phyloP scores from a whole-genome alignment of 37 sponge, comb jelly and placozoan species.

The Ephydatia muelleri region DNA sequence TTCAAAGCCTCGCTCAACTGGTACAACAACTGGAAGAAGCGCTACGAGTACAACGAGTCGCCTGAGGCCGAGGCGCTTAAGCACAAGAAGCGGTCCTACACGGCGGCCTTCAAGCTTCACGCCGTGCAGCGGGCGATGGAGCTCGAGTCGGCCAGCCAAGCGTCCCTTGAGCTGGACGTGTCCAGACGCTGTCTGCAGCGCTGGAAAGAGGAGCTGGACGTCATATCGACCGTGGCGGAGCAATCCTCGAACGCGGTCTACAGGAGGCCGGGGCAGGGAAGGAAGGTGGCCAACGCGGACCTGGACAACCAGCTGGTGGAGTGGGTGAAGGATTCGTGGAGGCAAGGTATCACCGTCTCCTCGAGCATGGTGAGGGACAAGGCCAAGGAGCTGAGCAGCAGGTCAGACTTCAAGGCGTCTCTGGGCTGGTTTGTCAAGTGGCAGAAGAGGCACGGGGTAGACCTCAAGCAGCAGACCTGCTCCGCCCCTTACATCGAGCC shows the following conservation, averaged over 20 bases:
- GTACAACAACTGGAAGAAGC: conserved; percentile 88
- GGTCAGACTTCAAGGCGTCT: conserved; percentile 72
- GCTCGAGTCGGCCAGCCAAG: conserved; percentile 80
- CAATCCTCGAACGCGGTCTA: conserved; percentile 73
- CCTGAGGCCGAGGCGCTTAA: conserved; percentile 66
- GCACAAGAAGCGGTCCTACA: conserved; percentile 71
- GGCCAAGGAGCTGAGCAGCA: conserved; percentile 54
- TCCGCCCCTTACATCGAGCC: conserved; percentile 27
- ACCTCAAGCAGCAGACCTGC: conserved; percentile 66
- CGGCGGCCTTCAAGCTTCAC: conserved; percentile 81
- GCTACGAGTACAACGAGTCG: conserved; percentile 61
- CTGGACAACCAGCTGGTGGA: conserved; percentile 63
- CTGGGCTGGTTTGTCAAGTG: conserved; percentile 85
- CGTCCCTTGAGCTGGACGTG: conserved; percentile 75
- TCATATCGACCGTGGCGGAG: conserved; percentile 80
- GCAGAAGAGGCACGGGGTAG: conserved; percentile 65
- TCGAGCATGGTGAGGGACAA: conserved; percentile 56
- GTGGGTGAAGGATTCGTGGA: conserved; percentile 71
- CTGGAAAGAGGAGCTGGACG: conserved; percentile 76
- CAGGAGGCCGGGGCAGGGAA: conserved; percentile 77
- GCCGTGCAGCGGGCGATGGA: conserved; percentile 71
- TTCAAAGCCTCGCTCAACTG: conserved; percentile 89
- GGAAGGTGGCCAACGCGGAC: conserved; percentile 62
- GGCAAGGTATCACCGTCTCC: conserved; percentile 58
- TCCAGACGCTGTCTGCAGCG: conserved; percentile 77